Base-by-base conservation (phyloP, 2,888 invertebrate genomes). In the Drosophila sordidula region DNA sequence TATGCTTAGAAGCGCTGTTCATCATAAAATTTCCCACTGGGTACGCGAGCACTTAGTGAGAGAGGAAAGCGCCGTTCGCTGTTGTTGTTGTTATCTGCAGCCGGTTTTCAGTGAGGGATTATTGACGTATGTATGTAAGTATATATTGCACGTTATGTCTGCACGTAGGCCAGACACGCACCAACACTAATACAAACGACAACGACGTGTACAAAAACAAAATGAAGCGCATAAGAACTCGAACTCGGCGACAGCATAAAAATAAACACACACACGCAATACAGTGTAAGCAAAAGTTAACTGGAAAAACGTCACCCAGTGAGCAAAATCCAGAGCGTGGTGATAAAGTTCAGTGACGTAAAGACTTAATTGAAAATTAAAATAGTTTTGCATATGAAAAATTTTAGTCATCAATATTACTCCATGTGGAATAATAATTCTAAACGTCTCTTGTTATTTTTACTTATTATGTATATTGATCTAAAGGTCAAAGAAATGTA, bases 111-210 rank as follows among this genome's bases (percentile, higher is more conserved):
- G 82, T 82, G 75, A 75, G 78, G 83, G 89, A 87, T 83, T 89
- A 87, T 89, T 89, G 83, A 81, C 54, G 81, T 79, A 66, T 61
- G 63, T 71, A 52, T 59, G 57, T 64, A 59, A 78, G 58, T 71
- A 58, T 65, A 63, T 70, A 57, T 66, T 77, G 69, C 70, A 80
- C 68, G 70, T 46, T 75, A 76, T 75, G 86, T 90, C 90, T 90
- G 90, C 90, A 87, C 90, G 86, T 90, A 89, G 78, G 73, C 83
- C 88, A 78, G 76, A 88, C 85, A 74, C 71, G 61, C 70, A 86
- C 65, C 42, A 67, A 70, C 74, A 74, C 68, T 42, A 70, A 67
- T 68, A 69, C 78, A 66, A 71, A 52, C 58, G 68, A 55, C 64
- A 67, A 25, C 78, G 66, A 54, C 22, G 58, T 62, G 50, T 68